Conservation (phyloP, 2,113 vertebrate species). For the Hyperopisus bebe region DNA sequence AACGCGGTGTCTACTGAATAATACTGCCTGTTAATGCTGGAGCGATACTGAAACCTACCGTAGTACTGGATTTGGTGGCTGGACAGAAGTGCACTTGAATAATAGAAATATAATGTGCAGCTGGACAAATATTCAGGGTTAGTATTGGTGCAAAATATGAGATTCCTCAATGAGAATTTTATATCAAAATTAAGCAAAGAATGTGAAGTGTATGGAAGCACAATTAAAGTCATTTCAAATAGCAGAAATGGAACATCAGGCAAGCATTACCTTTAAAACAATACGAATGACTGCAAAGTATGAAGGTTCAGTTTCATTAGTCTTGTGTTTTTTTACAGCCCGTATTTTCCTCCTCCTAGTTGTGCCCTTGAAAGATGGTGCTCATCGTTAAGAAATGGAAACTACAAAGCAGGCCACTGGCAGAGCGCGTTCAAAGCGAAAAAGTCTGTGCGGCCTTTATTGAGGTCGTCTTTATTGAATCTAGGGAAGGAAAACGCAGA, state of each 20-base stretch:
- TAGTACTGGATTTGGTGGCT: not conserved
- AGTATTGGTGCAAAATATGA: not conserved
- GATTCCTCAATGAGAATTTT: not conserved
- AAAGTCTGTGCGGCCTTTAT: conserved; percentile 31
- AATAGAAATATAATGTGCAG: not conserved
- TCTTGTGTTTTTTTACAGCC: conserved; percentile 42
- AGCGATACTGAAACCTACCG: not conserved
- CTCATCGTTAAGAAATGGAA: conserved; percentile 49
- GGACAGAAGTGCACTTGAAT: not conserved
- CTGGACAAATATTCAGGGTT: not conserved
- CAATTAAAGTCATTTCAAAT: not conserved
- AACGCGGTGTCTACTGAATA: not conserved
- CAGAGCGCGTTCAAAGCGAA: conserved; percentile 34
- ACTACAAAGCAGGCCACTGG: conserved; percentile 9
- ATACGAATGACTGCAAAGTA: conserved; percentile 39
- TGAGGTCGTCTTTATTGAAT: conserved; percentile 44
- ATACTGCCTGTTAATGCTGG: not conserved
- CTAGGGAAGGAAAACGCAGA: conserved; percentile 29
- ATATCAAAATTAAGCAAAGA: not conserved
- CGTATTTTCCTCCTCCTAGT: conserved; percentile 39
- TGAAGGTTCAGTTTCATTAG: conserved; percentile 36
- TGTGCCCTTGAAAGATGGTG: conserved; percentile 47
- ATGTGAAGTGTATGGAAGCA: not conserved
- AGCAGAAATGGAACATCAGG: not conserved
- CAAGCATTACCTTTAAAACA: conserved; percentile 18